phyloP scores from a whole-genome alignment of 2,888 invertebrate species.

The Pseudococcus jackbeardsleyi region DNA sequence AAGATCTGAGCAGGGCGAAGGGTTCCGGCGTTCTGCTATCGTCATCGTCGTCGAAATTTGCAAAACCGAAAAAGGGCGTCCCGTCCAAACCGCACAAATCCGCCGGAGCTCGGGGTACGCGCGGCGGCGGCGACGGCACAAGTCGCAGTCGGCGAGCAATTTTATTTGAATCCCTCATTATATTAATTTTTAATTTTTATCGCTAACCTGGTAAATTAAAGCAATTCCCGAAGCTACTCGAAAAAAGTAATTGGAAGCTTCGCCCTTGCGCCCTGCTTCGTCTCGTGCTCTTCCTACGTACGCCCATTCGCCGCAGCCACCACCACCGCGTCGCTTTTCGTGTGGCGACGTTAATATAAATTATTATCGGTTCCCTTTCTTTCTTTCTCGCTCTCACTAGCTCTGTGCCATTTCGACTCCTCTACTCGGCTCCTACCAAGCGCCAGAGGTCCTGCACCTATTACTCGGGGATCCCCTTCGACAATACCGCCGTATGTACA shows the following conservation, averaged over 20 bases:
- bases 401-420: not conserved
- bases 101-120: not conserved
- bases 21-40: not conserved
- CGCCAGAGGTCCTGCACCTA: not conserved
- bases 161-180: slow-evolving; percentile 65
- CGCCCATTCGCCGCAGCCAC: not conserved
- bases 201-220: slow-evolving; percentile 64
- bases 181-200: slow-evolving; percentile 65
- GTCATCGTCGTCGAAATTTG: not conserved
- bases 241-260: slow-evolving; percentile 63
- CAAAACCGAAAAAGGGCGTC: not conserved
- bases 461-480: not conserved
- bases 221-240: slow-evolving; percentile 63
- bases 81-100: too few species aligned
- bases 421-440: not conserved
- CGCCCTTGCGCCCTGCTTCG: not conserved
- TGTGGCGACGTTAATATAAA: slow-evolving; percentile 62
- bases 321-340: not conserved
- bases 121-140: not conserved
- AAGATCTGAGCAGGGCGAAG: not conserved
- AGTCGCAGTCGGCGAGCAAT: slow-evolving; percentile 59
- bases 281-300: not conserved
- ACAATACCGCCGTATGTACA: not conserved
- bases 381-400: not conserved
- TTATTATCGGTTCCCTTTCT: slow-evolving; percentile 57